phyloP scores from a whole-genome alignment of 2,797 vertebrate species.

The Remorina albescens region DNA sequence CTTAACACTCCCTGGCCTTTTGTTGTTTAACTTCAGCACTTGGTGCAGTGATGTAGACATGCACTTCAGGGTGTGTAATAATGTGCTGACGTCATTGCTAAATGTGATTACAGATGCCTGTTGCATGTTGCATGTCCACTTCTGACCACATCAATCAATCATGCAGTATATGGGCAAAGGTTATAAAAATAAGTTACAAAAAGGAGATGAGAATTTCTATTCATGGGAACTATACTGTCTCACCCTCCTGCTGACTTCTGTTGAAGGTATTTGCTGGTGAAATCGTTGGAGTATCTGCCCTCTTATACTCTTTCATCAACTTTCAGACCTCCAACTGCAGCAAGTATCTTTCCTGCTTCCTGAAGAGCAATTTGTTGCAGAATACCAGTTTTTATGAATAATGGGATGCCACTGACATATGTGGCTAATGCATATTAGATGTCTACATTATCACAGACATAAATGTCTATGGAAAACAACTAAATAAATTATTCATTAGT shows the following conservation, averaged over 20 bases:
- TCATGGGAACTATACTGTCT: not conserved
- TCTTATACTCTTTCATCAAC: conserved; percentile 32
- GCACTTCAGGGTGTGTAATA: not conserved
- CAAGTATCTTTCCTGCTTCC: conserved; percentile 30
- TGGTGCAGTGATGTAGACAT: not conserved
- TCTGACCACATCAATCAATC: too few relatives aligned
- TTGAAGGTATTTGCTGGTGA: conserved; percentile 8
- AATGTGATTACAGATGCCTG: too few relatives aligned
- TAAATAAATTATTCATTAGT: conserved; percentile 71
- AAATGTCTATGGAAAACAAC: conserved; percentile 61
- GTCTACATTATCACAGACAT: conserved; percentile 60
- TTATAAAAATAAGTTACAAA: not conserved
- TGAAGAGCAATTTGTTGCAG: conserved; percentile 28
- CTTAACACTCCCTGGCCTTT: not conserved
- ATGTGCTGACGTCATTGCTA: not conserved
- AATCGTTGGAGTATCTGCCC: not conserved
- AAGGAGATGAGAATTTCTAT: not conserved
- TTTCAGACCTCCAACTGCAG: conserved; percentile 23
- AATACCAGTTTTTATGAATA: conserved; percentile 56
- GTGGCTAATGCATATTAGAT: conserved; percentile 68
- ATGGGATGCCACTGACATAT: conserved; percentile 55
- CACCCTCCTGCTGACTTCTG: not conserved
- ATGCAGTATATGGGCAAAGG: too few relatives aligned
- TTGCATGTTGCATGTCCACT: too few relatives aligned
- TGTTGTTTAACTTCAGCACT: not conserved